These are phyloP conservation scores for Cyprinodon brontotheroides DNA, from an alignment of 2,113 vertebrate genomes.

Conservation along the genomic window DNA sequence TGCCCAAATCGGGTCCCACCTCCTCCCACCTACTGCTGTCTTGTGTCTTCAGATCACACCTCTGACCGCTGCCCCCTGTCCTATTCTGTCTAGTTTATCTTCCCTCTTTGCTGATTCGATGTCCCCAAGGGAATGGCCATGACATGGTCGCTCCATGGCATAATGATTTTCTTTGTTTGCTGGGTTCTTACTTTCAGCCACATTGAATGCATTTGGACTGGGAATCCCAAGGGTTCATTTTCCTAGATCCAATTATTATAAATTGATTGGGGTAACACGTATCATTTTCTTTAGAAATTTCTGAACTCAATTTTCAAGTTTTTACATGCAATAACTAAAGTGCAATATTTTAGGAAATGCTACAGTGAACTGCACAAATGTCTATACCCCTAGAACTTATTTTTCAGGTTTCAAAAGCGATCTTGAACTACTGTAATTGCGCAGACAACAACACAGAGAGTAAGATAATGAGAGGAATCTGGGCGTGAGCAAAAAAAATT, in stretches of 20 bases:
- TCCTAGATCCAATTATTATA: constrained; percentile 25
- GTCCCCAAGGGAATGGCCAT: constrained; percentile 37
- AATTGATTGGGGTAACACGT: constrained; percentile 21
- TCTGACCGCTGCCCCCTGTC: constrained; percentile 25
- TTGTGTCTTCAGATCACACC: constrained; percentile 46
- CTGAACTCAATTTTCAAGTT: neutral
- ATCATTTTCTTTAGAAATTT: constrained; percentile 15
- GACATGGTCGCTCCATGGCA: constrained; percentile 31
- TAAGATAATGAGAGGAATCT: no score
- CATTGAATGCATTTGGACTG: constrained; percentile 16
- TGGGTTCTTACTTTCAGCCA: constrained; percentile 20
- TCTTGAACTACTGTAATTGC: no score
- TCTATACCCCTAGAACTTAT: neutral
- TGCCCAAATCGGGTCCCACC: constrained; percentile 27
- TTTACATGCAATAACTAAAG: neutral
- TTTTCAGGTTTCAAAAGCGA: neutral
- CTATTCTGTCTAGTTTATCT: constrained; percentile 24
- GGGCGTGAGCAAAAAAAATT: no score
- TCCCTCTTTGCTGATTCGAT: constrained; percentile 37
- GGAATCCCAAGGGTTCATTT: constrained; percentile 15
- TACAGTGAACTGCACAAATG: neutral
- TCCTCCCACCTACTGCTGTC: constrained; percentile 1
- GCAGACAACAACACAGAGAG: no score
- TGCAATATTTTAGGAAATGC: neutral
- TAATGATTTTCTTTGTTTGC: constrained; percentile 38